phyloP scores from a whole-genome alignment of 2,113 vertebrate species.

The Tringa solitaria region DNA sequence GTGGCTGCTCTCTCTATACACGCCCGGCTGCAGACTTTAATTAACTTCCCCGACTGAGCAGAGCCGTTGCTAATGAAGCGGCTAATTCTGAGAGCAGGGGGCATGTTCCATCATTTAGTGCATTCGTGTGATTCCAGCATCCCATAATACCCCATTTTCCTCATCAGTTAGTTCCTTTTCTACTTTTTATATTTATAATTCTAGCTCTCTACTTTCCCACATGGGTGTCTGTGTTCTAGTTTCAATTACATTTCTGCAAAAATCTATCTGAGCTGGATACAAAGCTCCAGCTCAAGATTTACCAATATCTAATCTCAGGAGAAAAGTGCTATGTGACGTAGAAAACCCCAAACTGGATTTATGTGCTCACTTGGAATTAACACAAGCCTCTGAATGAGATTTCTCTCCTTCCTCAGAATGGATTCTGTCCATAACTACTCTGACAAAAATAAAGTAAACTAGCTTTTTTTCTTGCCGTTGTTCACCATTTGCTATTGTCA shows the following conservation, averaged over 20 bases:
- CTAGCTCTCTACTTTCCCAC: background rate
- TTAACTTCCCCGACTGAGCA: conserved; percentile 66
- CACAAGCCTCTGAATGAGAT: conserved; percentile 12
- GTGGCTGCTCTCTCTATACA: background rate
- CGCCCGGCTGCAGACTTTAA: conserved; percentile 44
- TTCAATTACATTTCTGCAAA: conserved; percentile 38
- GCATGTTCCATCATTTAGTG: conserved; percentile 26
- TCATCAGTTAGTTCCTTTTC: background rate
- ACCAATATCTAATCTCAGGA: conserved; percentile 26
- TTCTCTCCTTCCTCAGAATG: conserved; percentile 8
- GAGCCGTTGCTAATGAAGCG: conserved; percentile 56
- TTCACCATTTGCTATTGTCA: conserved; percentile 18
- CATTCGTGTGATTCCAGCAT: background rate
- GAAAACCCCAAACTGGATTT: conserved; percentile 41
- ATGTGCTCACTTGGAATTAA: conserved; percentile 45
- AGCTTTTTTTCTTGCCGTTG: background rate
- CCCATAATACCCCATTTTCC: background rate
- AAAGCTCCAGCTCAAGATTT: conserved; percentile 20
- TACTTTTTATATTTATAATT: conserved; percentile 25
- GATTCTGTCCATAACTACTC: conserved; percentile 1
- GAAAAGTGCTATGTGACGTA: background rate
- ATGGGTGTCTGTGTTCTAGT: background rate
- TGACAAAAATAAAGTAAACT: background rate
- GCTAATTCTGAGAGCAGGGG: conserved; percentile 56
- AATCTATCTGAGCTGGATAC: conserved; percentile 16